Evolutionary conservation across 2,797 vertebrate genomes (phyloP), one percentile per base, ranked within the genome.

Genomic region (Malacoctenus gilli): DNA sequence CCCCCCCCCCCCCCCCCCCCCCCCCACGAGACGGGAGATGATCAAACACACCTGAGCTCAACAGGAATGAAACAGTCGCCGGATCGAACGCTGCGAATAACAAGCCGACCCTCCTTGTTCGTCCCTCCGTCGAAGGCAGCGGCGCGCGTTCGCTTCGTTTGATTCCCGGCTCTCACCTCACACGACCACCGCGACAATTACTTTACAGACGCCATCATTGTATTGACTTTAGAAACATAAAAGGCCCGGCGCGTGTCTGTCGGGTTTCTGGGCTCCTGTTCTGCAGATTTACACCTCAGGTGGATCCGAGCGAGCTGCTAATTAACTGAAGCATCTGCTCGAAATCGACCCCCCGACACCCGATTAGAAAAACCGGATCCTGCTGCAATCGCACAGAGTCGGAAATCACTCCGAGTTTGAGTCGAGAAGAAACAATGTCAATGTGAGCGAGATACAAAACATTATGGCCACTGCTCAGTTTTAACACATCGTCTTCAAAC

Each of bases 291-390:
- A 19, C 60, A n/a, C n/a, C n/a, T n/a, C n/a, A n/a, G n/a, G n/a
- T n/a, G n/a, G n/a, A n/a, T n/a, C n/a, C n/a, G n/a, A n/a, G n/a
- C n/a, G n/a, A 59, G 60, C 43, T 52, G 59, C 54, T 74, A 61
- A 85, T 85, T 85, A 83, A 83, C 62, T 31, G 38, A 46, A 73
- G 77, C 83, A 87, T 71, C 69, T 80, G 80, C 53, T 83, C 53
- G 36, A 36, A 50, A 66, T 77, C 74, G 50, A 25, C 43, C 10
- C 35, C 32, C 21, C 32, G 35, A 12, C 9, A 11, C 14, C 9
- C 20, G 16, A 32, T 30, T 13, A 48, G 25, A 5, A 32, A 25
- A 58, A 7, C 0, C 6, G 10, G 37, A 20, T 53, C 43, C 32
- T 43, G 44, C 14, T 58, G 63, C 38, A 23, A 42, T 60, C 15